phyloP scores from a whole-genome alignment of 2,888 invertebrate genomes.

The Asteroscopus sphinx region DNA sequence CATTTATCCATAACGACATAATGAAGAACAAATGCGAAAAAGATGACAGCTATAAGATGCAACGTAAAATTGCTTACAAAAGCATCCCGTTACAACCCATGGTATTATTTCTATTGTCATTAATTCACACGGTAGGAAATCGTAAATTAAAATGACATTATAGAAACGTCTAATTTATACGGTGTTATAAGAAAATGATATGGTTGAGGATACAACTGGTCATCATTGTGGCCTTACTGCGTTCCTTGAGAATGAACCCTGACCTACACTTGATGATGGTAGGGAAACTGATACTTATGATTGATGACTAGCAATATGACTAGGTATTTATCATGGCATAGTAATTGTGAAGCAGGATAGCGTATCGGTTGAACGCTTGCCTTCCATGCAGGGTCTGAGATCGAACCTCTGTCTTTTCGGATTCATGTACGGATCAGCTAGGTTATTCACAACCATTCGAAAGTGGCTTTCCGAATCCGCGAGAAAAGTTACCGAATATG shows the following conservation, averaged over 20 bases:
- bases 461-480: too few species aligned
- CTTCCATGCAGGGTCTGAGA: too few species aligned
- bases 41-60: constrained; percentile 43
- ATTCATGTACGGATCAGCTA: too few species aligned
- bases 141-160: constrained; percentile 59
- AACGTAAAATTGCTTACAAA: constrained; percentile 43
- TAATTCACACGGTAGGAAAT: constrained; percentile 61
- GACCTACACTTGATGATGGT: constrained; percentile 5
- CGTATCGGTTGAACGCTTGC: too few species aligned
- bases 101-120: constrained; percentile 56
- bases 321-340: too few species aligned
- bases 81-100: constrained; percentile 42
- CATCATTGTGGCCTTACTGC: constrained; percentile 11
- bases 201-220: constrained; percentile 13
- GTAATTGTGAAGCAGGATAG: too few species aligned
- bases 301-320: neutral
- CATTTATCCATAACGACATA: constrained; percentile 34
- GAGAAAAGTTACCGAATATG: too few species aligned
- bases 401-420: too few species aligned
- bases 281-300: constrained; percentile 8
- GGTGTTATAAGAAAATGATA: constrained; percentile 39
- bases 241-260: constrained; percentile 12
- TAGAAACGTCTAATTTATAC: constrained; percentile 36
- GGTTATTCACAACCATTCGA: too few species aligned
- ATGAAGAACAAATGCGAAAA: constrained; percentile 57